These are phyloP conservation scores for Pyrgilauda ruficollis DNA, from an alignment of 2,113 vertebrate species.

Conservation along the genomic window DNA sequence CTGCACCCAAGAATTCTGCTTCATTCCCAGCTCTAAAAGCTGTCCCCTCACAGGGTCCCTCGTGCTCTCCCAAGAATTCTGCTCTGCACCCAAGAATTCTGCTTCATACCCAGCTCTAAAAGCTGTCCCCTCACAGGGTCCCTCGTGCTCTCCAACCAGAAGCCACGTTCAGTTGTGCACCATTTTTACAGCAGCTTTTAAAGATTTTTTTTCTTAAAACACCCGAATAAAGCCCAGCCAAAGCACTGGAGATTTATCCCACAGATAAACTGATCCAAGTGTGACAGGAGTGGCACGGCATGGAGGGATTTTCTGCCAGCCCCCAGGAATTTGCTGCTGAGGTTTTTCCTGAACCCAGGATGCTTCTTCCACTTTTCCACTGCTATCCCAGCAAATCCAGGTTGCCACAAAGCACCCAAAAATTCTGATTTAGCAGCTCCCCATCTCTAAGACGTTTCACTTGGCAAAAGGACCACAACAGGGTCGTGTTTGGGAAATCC, in stretches of 20 bases:
- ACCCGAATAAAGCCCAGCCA: neutral
- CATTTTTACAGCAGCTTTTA: neutral
- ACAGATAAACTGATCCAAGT: too few species aligned
- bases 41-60: neutral
- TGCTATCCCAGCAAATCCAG: neutral
- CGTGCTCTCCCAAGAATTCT: neutral
- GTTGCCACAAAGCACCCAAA: neutral
- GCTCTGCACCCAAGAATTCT: too few species aligned
- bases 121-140: neutral
- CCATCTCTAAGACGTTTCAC: neutral
- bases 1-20: accelerated
- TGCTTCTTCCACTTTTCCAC: neutral
- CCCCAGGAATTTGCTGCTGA: neutral
- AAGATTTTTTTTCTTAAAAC: neutral
- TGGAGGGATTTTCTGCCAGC: neutral
- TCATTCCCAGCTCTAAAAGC: neutral
- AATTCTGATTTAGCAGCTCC: neutral
- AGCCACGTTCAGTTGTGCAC: neutral
- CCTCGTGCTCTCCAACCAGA: neutral
- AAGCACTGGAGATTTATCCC: neutral
- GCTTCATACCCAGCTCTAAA: neutral
- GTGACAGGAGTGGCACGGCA: neutral
- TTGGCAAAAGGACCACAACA: neutral
- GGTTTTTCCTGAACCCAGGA: neutral
- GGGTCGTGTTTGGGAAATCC: neutral